phyloP scores from a whole-genome alignment of 2,113 vertebrate genomes.

The Upupa epops region DNA sequence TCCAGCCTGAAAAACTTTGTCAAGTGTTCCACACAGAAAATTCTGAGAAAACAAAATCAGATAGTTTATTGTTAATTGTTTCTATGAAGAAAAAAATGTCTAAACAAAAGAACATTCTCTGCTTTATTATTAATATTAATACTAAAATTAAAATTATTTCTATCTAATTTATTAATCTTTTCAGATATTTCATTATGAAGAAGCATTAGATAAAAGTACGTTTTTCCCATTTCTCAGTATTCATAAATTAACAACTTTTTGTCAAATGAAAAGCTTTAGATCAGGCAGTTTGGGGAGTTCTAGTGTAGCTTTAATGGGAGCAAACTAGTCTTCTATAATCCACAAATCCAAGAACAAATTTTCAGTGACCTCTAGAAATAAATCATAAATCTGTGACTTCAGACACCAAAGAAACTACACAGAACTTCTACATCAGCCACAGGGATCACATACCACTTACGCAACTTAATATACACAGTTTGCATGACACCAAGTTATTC shows the following conservation, averaged over 20 bases:
- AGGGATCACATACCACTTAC: not conserved
- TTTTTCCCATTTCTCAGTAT: not conserved
- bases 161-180: not conserved
- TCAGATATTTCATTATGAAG: not conserved
- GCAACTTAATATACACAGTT: not conserved
- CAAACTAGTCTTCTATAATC: not conserved
- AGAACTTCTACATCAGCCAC: not conserved
- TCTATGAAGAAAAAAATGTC: not conserved
- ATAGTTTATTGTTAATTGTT: not conserved
- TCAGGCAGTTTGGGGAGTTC: not conserved
- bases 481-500: not conserved
- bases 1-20: slow-evolving; percentile 83
- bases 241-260: not conserved
- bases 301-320: not conserved
- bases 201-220: not conserved
- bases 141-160: not conserved
- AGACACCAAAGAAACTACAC: not conserved
- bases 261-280: not conserved
- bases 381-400: not conserved
- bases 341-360: not conserved
- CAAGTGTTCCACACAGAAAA: slow-evolving; percentile 80
- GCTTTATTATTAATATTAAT: not conserved
- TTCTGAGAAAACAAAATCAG: slow-evolving; percentile 73
- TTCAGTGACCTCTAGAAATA: not conserved
- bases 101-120: not conserved